A percentile compares a stretch with the other conserved stretches of the same genome.
These are phyloP conservation scores for Dromiciops gliroides DNA, from an alignment of 2,113 vertebrate genomes.

Conservation along the genomic window DNA sequence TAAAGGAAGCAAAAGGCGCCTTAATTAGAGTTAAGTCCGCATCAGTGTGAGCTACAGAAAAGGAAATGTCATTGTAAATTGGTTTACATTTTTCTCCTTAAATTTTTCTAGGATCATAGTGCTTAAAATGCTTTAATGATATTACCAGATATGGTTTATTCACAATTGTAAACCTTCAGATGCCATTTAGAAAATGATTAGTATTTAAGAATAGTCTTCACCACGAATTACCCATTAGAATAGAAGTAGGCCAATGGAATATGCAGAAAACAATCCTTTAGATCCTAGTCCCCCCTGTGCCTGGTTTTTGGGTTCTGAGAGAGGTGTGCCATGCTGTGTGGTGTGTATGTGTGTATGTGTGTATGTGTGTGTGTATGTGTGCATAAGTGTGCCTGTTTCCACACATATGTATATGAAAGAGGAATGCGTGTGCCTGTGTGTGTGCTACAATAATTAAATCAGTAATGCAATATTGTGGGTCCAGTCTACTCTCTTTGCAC, in stretches of 20 bases:
- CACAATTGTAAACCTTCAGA: constrained; percentile 53
- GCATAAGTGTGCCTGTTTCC: not conserved
- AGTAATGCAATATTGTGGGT: constrained; percentile 84
- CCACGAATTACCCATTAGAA: constrained; percentile 58
- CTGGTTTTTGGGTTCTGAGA: not conserved
- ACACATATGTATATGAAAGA: not conserved
- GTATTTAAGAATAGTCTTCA: constrained; percentile 63
- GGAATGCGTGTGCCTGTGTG: not conserved
- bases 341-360: constrained; percentile 63
- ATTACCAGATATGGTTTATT: constrained; percentile 58
- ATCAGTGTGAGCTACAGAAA: not conserved
- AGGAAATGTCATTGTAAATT: constrained; percentile 50
- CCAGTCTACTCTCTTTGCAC: constrained; percentile 83
- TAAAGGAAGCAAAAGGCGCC: not conserved
- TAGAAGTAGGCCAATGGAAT: constrained; percentile 53
- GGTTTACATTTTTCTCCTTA: constrained; percentile 70
- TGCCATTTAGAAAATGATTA: constrained; percentile 66
- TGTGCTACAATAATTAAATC: constrained; percentile 75
- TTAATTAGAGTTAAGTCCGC: constrained; percentile 14
- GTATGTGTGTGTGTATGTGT: constrained; percentile 21
- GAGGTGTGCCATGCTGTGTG: constrained; percentile 7
- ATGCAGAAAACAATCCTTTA: constrained; percentile 38
- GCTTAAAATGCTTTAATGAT: constrained; percentile 63
- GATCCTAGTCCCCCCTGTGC: constrained; percentile 52
- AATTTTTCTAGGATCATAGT: constrained; percentile 60